phyloP scores from a whole-genome alignment of 2,888 invertebrate genomes.

The Vanessa cardui region DNA sequence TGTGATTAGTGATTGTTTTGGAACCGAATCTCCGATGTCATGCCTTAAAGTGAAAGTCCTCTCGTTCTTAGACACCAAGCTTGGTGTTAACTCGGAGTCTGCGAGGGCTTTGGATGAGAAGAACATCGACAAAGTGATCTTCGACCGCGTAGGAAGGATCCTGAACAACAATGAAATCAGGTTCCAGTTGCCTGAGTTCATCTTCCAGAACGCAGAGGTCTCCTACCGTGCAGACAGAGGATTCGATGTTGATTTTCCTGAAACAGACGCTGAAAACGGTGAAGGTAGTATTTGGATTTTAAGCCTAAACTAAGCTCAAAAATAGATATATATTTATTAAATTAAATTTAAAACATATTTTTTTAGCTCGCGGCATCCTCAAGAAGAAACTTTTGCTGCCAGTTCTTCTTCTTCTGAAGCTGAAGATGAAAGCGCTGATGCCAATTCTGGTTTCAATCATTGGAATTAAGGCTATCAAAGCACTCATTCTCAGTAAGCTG shows the following conservation, averaged over 20 bases:
- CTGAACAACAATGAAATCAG: conserved; percentile 89
- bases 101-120: conserved; percentile 83
- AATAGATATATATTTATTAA: neutral
- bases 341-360: conserved; percentile 29
- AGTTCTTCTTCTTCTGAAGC: conserved; percentile 88
- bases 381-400: conserved; percentile 93
- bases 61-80: conserved; percentile 87
- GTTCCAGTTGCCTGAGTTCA: conserved; percentile 87
- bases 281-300: conserved; percentile 69
- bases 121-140: conserved; percentile 89
- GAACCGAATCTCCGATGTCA: conserved; percentile 85
- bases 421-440: conserved; percentile 92
- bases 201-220: conserved; percentile 86
- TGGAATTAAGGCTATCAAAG: conserved; percentile 92
- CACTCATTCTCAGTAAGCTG: conserved; percentile 91
- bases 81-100: conserved; percentile 84
- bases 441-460: conserved; percentile 91
- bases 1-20: conserved; percentile 88
- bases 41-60: conserved; percentile 91
- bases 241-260: conserved; percentile 84
- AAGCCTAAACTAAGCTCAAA: neutral
- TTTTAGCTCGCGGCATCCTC: conserved; percentile 89
- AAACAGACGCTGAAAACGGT: conserved; percentile 75
- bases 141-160: conserved; percentile 87
- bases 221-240: conserved; percentile 86